A percentile compares a stretch with the other conserved stretches of the same genome.
Conservation (phyloP, 2,113 vertebrate genomes). For the Ceyx melanurus region DNA sequence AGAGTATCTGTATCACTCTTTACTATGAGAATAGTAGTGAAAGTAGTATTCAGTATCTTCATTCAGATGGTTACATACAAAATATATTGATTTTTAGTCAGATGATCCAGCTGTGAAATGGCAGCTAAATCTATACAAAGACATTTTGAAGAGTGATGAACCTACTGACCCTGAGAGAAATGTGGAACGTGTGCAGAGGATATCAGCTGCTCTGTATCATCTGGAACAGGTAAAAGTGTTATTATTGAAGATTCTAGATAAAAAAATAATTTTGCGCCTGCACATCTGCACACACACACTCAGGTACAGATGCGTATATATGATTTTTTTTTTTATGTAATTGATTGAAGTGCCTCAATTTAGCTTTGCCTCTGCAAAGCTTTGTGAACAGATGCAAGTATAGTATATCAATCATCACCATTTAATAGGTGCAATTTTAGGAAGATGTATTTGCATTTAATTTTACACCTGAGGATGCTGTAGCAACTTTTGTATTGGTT, state of each 20-base stretch:
- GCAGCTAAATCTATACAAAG: constrained; percentile 96
- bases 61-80: not conserved
- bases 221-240: constrained; percentile 82
- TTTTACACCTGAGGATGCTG: not conserved
- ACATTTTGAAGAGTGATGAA: constrained; percentile 86
- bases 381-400: not conserved
- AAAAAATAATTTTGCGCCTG: not conserved
- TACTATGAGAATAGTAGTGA: not conserved
- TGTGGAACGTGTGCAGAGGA: constrained; percentile 93
- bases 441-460: not conserved
- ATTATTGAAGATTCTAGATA: not conserved
- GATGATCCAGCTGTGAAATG: constrained; percentile 96
- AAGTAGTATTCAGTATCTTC: not conserved
- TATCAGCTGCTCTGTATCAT: constrained; percentile 95
- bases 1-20: not conserved
- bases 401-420: not conserved
- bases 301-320: not conserved
- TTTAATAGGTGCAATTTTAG: not conserved
- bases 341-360: not conserved
- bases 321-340: not conserved
- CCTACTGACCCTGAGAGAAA: constrained; percentile 84
- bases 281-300: no score
- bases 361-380: not conserved
- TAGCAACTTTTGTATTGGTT: not conserved
- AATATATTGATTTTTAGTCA: constrained; percentile 78